Evolutionary conservation across 2,888 invertebrate species (phyloP).

Genomic region (Encarsia formosa): DNA sequence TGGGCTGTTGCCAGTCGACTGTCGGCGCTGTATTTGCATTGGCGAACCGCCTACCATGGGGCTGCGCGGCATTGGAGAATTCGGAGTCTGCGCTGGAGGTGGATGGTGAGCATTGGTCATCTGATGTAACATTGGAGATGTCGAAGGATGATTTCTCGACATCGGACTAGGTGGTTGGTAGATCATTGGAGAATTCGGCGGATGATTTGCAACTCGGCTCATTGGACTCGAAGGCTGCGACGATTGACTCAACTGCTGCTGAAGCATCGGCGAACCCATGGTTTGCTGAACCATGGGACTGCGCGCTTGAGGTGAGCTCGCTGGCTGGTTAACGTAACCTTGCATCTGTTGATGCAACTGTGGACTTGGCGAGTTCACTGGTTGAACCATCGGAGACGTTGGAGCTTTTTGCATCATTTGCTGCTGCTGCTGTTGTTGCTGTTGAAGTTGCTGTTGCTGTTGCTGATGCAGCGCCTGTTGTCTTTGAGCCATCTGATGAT

Average conservation of each 20-base stretch:
- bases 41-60: constrained; percentile 55
- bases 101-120: constrained; percentile 52
- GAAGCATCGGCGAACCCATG: constrained; percentile 51
- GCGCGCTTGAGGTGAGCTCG: constrained; percentile 54
- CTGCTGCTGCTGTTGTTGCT: constrained; percentile 45
- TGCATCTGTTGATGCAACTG: constrained; percentile 50
- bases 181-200: constrained; percentile 47
- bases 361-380: constrained; percentile 49
- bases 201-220: constrained; percentile 46
- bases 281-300: constrained; percentile 50
- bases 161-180: constrained; percentile 51
- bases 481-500: too few relatives aligned
- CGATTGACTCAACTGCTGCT: constrained; percentile 45
- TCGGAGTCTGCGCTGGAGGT: constrained; percentile 48
- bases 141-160: constrained; percentile 45
- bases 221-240: constrained; percentile 52
- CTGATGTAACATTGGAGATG: constrained; percentile 54
- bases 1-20: constrained; percentile 56
- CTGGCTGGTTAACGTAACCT: constrained; percentile 51
- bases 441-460: constrained; percentile 37
- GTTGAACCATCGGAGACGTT: constrained; percentile 49
- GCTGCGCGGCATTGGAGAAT: constrained; percentile 55
- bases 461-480: constrained; percentile 39
- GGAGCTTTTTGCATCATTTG: constrained; percentile 51
- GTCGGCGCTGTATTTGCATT: constrained; percentile 54